Evolutionary conservation across 2,797 vertebrate species (phyloP).

Genomic region (Pangasius sanitwongsei): DNA sequence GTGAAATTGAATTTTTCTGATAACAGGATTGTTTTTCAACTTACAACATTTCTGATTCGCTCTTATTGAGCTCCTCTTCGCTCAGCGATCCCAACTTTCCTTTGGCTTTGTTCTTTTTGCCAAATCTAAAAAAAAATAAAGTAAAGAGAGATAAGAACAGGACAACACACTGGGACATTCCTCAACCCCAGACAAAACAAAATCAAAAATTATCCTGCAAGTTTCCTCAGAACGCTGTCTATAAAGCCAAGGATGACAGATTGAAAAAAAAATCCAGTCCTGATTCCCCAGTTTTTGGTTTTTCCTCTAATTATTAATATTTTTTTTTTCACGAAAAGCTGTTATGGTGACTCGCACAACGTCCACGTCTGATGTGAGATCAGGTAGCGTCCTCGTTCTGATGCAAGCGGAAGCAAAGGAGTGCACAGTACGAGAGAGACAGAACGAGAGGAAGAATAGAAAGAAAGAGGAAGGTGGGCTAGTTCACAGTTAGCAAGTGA

Average conservation of each 20-base stretch:
- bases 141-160: neutral
- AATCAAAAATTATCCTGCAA: neutral
- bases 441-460: neutral
- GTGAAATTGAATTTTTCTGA: neutral
- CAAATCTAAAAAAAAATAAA: conserved; percentile 79
- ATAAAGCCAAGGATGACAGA: no score
- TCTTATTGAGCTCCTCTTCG: conserved; percentile 85
- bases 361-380: neutral
- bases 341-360: neutral
- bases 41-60: conserved; percentile 70
- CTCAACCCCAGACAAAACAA: neutral
- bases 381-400: neutral
- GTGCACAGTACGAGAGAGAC: neutral
- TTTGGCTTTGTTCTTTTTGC: conserved; percentile 84
- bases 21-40: neutral
- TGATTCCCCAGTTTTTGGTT: neutral
- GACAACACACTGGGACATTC: neutral
- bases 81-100: conserved; percentile 73
- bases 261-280: neutral
- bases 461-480: neutral
- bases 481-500: neutral
- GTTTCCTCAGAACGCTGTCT: no score
- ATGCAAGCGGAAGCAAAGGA: no score
- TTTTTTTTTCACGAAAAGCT: neutral
- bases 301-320: neutral